Evolutionary conservation across 2,888 invertebrate genomes (phyloP), one percentile per base, ranked within the genome.

Genomic region (Hololepta plana): DNA sequence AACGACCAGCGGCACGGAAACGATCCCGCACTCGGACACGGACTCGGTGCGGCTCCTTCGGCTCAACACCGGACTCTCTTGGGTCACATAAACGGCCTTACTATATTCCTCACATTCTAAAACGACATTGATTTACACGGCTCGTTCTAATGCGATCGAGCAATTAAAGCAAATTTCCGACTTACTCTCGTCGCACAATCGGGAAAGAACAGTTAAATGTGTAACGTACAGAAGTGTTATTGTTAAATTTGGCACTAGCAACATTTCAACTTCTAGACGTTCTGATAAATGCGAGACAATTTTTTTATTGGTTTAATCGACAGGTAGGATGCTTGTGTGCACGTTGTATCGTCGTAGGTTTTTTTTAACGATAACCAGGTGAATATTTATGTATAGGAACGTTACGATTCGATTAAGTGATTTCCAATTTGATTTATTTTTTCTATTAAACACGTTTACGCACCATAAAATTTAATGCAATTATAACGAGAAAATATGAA

Each of bases 31-130:
- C 23, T 46, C 43, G 1, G 52, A 51, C 3, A 48, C 44, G 7
- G 26, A 32, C 26, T 44, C 41, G n/a, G 30, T 32, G 8, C 34
- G 32, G 1, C 37, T 32, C 7, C 32, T 36, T 14, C 47, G 39
- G 17, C 46, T 38, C 17, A 55, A 32, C 5, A 51, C 43, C 3
- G 54, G 51, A 22, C 45, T 35, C 2, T 32, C 35, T 30, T 53
- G 49, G 10, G 34, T 34, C 3, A 31, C 35, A 27, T 46, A 48
- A 4, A 55, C 53, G 3, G 45, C 35, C 24, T 45, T 39, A 3
- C 42, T 42, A 32, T 55, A 57, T 32, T 56, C 49, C 20, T 39
- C 37, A 29, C 57, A 57, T 42, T 51, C 57, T 56, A 33, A 14
- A 44, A 39, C 22, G 21, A 30, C n/a, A n/a, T n/a, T n/a, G n/a